A percentile compares a stretch with the other conserved stretches of the same genome.
These are phyloP conservation scores for Cyanocitta stelleri DNA, from an alignment of 2,113 vertebrate genomes.

Conservation along the genomic window DNA sequence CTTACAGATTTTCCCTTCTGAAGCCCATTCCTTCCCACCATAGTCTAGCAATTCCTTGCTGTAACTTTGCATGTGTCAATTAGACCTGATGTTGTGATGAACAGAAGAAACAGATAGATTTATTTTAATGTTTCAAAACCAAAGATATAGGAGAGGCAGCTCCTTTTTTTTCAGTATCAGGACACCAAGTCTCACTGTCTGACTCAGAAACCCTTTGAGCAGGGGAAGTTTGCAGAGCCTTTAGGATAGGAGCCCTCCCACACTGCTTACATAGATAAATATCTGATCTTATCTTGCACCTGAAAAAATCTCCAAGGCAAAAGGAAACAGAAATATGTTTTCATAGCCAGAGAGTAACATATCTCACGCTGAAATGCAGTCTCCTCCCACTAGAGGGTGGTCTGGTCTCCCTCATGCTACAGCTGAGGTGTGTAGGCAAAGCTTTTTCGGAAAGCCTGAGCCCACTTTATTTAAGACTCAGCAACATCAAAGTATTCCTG, in stretches of 20 bases:
- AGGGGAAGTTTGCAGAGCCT: neutral
- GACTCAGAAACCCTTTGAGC: slow-evolving; percentile 4
- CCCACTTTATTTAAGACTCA: neutral
- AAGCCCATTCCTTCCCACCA: neutral
- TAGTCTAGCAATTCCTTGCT: neutral
- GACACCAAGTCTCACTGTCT: neutral
- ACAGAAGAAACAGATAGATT: neutral
- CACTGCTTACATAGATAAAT: neutral
- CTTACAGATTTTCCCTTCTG: neutral
- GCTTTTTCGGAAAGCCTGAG: neutral
- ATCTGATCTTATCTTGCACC: slow-evolving; percentile 6
- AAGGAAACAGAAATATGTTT: neutral
- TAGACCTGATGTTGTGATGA: neutral
- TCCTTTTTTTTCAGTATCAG: neutral
- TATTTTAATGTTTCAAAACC: neutral
- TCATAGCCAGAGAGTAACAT: neutral
- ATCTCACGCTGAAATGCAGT: slow-evolving; percentile 14
- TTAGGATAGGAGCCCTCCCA: slow-evolving; percentile 19
- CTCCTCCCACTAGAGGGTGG: slow-evolving; percentile 67
- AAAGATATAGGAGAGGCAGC: neutral
- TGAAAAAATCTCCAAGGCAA: slow-evolving; percentile 14
- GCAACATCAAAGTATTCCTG: neutral
- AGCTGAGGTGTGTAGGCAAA: neutral
- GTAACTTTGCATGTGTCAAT: neutral
- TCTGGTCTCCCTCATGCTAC: slow-evolving; percentile 47